Evolutionary conservation across 2,113 vertebrate genomes (phyloP), one percentile per base, ranked within the genome.

Genomic region (Ictalurus furcatus): DNA sequence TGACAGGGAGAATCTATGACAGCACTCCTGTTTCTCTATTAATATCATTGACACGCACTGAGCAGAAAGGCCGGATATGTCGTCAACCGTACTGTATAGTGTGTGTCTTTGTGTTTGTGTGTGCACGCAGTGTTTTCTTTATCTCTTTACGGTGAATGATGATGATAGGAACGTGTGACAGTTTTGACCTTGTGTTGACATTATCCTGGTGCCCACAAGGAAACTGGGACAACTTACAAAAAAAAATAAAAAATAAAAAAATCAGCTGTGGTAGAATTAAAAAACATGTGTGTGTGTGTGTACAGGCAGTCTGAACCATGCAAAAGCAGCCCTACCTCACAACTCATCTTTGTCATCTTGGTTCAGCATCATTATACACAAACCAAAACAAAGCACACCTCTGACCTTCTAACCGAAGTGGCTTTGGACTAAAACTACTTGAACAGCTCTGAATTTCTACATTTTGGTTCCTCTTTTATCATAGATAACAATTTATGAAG

Each of bases 51-150:
- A 81, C 37, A 54, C 44, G 0, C 12, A 23, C 16, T 34, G 0
- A 83, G 89, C 78, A 67, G 87, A 90, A 90, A 90, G 78, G 48
- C 76, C 65, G 89, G 89, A 90, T 76, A 63, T 82, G 65, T 74
- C 28, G 61, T 88, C 87, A 88, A 23, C 16, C 17, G 37, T 71
- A 74, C 16, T 25, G 54, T 73, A 85, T 73, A 69, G 11, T 37
- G 37, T 63, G 34, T 76, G 69, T 74, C 52, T 79, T 65, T 34
- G n/a, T 56, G 61, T 52, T 34, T 52, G 58, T 76, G 73, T 44
- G 30, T 40, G 40, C 44, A 7, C 52, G 13, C 11, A 11, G 40
- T 78, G 40, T 78, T 76, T 37, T 71, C 6, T 30, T 76, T 76
- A 76, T 25, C 37, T 76, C 21, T 76, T 44, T 76, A 44, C 13